Base-by-base conservation (phyloP, 2,888 invertebrate species). In the Dermolepida albohirtum region DNA sequence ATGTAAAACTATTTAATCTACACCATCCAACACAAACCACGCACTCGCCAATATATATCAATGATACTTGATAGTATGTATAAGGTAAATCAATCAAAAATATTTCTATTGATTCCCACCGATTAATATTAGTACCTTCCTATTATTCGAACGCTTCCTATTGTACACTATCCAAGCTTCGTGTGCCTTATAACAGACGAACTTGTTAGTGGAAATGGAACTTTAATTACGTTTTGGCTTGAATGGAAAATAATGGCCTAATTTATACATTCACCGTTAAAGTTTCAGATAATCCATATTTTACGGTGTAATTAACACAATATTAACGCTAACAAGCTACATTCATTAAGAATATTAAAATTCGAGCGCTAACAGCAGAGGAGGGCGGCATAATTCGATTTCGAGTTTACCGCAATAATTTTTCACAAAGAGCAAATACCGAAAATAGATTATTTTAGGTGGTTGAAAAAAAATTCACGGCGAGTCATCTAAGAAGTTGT, bases 261-360 rank as follows among this genome's bases (percentile, higher is more conserved):
- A 57, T 57, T 57, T 57, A 43, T 57, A 57, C 43, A 57, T 57
- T 43, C 43, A 5, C 57, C 22, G 12, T 43, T 57, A 57, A 43
- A 57, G 57, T 57, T 57, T 57, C 57, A 12, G 55, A 43, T 57
- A 22, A 57, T 57, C 57, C 57, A 57, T 43, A 57, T 57, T 57
- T 43, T 43, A 57, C 43, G 43, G 43, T 10, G 41, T 55, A 44
- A 57, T 57, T 57, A 57, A 43, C 43, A 22, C 22, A 57, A 57
- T 43, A 57, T 57, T 57, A 44, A 43, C 43, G 43, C 57, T 22
- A 43, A 43, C 57, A 43, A 43, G 27, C 43, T 57, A 29, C 43
- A 44, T 57, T 43, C 22, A 57, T 43, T 57, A 57, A 43, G 12
- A 27, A 27, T 43, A 44, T 43, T 57, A 57, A 57, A 44, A 22